These are phyloP conservation scores for Plumapathes pennacea DNA, from an alignment of 92 coral and sea anemone species.

Conservation along the genomic window DNA sequence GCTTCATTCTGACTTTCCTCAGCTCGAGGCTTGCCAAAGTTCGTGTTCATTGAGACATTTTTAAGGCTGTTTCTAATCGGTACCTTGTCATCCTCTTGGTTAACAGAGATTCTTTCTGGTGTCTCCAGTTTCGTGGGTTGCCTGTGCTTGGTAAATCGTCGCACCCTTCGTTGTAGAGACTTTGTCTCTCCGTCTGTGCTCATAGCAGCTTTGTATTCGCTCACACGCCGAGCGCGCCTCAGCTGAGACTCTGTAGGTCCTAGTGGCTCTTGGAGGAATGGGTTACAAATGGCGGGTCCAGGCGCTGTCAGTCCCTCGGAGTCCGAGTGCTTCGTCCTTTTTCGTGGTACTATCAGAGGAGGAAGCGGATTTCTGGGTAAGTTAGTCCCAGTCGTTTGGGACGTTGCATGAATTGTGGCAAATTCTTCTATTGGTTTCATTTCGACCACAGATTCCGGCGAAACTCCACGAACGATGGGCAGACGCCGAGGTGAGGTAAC, in stretches of 20 bases:
- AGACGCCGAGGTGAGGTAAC: slow-evolving; percentile 19
- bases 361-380: slow-evolving; percentile 39
- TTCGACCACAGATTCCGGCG: slow-evolving; percentile 35
- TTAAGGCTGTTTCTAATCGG: too few species aligned
- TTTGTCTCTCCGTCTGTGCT: slow-evolving; percentile 1
- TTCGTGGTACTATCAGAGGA: slow-evolving; percentile 13
- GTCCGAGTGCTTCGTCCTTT: too few species aligned
- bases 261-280: too few species aligned
- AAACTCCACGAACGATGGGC: slow-evolving; percentile 28
- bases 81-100: too few species aligned
- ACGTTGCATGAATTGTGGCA: slow-evolving; percentile 6
- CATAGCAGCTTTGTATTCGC: not conserved
- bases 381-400: slow-evolving; percentile 17
- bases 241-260: too few species aligned
- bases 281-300: too few species aligned
- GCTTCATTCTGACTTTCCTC: not conserved
- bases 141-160: slow-evolving; percentile 20
- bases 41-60: too few species aligned
- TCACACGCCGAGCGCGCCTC: too few species aligned
- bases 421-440: slow-evolving; percentile 7
- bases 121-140: slow-evolving; percentile 1
- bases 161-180: slow-evolving; percentile 21
- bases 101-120: too few species aligned
- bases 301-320: too few species aligned
- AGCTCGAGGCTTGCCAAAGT: not conserved